Base-by-base conservation (phyloP, 30 jellyfish, hydroid and myxozoan genomes). In the Nemopilema nomurai region DNA sequence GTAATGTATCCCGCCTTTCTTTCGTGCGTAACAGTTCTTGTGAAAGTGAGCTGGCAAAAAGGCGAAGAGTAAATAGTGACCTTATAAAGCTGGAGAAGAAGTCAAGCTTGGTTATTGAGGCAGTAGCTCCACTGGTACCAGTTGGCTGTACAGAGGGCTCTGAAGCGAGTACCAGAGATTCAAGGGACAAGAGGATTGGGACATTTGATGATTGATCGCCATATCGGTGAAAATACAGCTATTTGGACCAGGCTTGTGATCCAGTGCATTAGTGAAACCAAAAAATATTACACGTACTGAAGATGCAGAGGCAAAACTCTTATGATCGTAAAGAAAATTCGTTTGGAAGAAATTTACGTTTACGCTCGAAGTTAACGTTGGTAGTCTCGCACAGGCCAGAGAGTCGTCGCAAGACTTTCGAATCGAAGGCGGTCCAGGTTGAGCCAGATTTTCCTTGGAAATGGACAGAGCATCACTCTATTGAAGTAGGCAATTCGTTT, bases 341-440 rank as follows among this genome's bases (percentile, higher is more conserved):
- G 0, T 8, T 62, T 23, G 85, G 30, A 49, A 76, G 67, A 16
- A 76, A 76, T 51, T 20, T 62, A 21, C 49, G 85, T 19, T 26
- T 76, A 33, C 85, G 85, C 8, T 76, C 85, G 23, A 76, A 76
- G 62, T 25, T 76, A 52, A 18, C 75, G 50, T 28, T 76, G 72
- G 67, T 76, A 57, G 62, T 76, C 28, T 32, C 33, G 30, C 62
- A 32, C 27, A 76, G 29, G 25, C 21, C 30, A 76, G 72, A 23
- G 26, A n/a, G 16, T 13, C 67, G 62, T 3, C 16, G 72, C 18
- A 76, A 76, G 25, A 8, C 62, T 8, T 8, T 23, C 8, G 41
- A 20, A 52, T 19, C 51, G n/a, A 52, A 30, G 33, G 74, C 67
- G 8, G 51, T 30, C 25, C 16, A 9, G 23, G 74, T 19, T 17